A percentile compares a stretch with the other conserved stretches of the same genome.
Evolutionary conservation across 2,797 vertebrate species (phyloP).

Genomic region (Anomalospiza imberbis): DNA sequence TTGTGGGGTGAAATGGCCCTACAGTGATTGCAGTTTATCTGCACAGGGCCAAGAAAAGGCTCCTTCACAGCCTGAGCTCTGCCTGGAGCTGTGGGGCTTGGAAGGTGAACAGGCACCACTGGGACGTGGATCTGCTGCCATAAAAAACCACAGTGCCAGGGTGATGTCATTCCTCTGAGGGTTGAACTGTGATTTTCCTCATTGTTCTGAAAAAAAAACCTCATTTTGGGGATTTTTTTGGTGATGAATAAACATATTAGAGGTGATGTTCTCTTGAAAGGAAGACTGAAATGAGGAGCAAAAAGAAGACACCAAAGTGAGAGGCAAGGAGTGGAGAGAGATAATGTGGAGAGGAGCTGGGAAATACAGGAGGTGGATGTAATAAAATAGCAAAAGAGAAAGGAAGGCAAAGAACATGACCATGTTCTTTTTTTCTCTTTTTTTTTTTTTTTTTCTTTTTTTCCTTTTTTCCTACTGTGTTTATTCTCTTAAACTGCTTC

Average conservation of each 20-base stretch:
- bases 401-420: not conserved
- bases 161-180: not conserved
- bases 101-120: not conserved
- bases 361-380: not conserved
- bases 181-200: not conserved
- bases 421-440: too few species aligned
- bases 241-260: not conserved
- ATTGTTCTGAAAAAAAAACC: not conserved
- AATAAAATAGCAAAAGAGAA: not conserved
- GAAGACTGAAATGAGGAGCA: not conserved
- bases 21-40: not conserved
- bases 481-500: not conserved
- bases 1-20: not conserved
- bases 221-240: not conserved
- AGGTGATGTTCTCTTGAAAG: not conserved
- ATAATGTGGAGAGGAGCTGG: not conserved
- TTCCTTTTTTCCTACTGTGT: fast-evolving
- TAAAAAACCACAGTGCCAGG: not conserved
- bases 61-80: not conserved
- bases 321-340: not conserved
- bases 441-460: not conserved
- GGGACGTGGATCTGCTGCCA: not conserved
- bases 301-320: not conserved
- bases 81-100: not conserved
- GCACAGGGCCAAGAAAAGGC: not conserved